phyloP scores from a whole-genome alignment of 2,113 vertebrate genomes.

The Notothenia coriiceps region DNA sequence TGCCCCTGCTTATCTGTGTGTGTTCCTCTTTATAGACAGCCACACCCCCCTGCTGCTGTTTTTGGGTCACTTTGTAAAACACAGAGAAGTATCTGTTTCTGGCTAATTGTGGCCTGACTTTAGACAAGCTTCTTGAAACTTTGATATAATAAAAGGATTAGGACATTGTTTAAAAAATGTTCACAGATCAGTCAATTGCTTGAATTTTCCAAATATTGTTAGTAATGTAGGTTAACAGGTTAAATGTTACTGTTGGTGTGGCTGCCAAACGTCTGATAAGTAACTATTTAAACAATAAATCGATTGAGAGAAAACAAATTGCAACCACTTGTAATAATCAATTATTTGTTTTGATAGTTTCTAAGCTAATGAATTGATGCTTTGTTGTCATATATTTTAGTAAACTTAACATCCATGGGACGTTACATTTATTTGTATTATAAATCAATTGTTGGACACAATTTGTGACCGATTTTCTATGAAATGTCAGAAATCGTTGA shows the following conservation, averaged over 20 bases:
- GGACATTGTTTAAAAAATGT: background rate
- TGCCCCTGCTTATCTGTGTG: background rate
- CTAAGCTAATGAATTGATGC: background rate
- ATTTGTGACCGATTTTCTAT: no score
- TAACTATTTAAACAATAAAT: background rate
- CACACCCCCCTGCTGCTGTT: background rate
- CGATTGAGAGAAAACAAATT: background rate
- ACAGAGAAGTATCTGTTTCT: no score
- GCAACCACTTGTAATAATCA: background rate
- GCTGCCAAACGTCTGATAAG: no score
- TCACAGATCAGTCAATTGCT: background rate
- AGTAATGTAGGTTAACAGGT: background rate
- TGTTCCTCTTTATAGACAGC: background rate
- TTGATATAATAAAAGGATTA: background rate
- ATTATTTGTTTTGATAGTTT: background rate
- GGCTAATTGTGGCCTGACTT: background rate
- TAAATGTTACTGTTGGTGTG: background rate
- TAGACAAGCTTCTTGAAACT: background rate
- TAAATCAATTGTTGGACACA: background rate
- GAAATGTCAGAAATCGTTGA: background rate
- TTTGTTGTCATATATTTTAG: background rate
- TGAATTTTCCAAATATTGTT: background rate
- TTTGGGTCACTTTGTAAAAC: background rate
- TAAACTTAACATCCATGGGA: background rate
- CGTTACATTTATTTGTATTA: background rate